Conservation (phyloP, 2,113 vertebrate species). For the Callospermophilus lateralis region DNA sequence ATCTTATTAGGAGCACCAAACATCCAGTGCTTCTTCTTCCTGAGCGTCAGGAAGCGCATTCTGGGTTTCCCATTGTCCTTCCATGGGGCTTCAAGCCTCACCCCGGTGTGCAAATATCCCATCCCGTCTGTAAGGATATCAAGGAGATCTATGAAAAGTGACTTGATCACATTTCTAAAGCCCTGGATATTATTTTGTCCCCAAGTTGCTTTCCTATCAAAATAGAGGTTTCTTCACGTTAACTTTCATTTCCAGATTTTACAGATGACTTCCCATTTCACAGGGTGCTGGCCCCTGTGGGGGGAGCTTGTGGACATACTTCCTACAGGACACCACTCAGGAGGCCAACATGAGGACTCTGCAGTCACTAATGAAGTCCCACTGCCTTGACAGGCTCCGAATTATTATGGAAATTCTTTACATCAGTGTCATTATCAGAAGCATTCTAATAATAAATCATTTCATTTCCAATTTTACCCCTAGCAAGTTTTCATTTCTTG, state of each 20-base stretch:
- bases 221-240: neutral
- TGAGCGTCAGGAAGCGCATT: neutral
- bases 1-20: neutral
- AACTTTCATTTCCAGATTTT: slow-evolving; percentile 39
- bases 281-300: neutral
- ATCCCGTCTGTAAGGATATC: slow-evolving; percentile 3
- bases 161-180: slow-evolving; percentile 29
- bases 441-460: slow-evolving; percentile 29
- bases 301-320: slow-evolving; percentile 58
- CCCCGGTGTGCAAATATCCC: neutral
- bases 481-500: slow-evolving; percentile 64
- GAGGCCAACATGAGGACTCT: neutral
- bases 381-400: neutral
- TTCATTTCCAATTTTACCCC: slow-evolving; percentile 67
- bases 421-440: slow-evolving; percentile 61
- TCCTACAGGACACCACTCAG: slow-evolving; percentile 20
- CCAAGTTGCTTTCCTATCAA: slow-evolving; percentile 24
- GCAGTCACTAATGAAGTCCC: neutral
- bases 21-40: neutral
- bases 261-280: neutral
- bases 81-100: neutral
- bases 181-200: neutral
- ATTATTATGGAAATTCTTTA: slow-evolving; percentile 34
- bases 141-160: neutral
- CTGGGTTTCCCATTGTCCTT: neutral